Conservation (phyloP, 2,113 vertebrate species). For the Laticauda colubrina region DNA sequence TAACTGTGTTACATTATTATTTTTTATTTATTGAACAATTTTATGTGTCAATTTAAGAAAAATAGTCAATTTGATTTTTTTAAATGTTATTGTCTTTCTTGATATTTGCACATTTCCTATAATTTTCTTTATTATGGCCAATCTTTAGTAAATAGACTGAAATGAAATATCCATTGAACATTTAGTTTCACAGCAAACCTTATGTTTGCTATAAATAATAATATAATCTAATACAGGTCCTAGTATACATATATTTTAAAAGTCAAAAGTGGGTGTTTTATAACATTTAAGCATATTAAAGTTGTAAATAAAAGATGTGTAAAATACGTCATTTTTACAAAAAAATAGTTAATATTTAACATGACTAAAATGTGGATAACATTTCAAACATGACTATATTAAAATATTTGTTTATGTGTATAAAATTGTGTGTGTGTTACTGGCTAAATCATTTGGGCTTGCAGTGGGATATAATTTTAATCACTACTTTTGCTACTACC, state of each 20-base stretch:
- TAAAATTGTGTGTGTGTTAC: slow-evolving; percentile 56
- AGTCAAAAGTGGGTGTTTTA: slow-evolving; percentile 85
- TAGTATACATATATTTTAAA: slow-evolving; percentile 80
- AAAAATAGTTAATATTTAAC: slow-evolving; percentile 80
- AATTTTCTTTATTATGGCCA: slow-evolving; percentile 59
- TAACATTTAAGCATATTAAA: slow-evolving; percentile 93
- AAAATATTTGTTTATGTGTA: slow-evolving; percentile 83
- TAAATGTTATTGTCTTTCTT: slow-evolving; percentile 57
- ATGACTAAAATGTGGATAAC: slow-evolving; percentile 86
- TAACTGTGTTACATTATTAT: slow-evolving; percentile 32
- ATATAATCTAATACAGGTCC: slow-evolving; percentile 77
- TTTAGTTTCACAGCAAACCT: slow-evolving; percentile 72
- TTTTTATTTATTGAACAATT: slow-evolving; percentile 78
- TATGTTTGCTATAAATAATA: slow-evolving; percentile 68
- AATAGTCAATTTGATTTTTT: slow-evolving; percentile 54
- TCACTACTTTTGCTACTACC: not conserved
- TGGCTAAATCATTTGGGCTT: not conserved
- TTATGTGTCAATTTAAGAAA: slow-evolving; percentile 46
- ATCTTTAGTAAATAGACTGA: slow-evolving; percentile 74
- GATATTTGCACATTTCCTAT: slow-evolving; percentile 71
- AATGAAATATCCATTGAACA: slow-evolving; percentile 67
- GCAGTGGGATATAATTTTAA: not conserved
- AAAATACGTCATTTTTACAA: slow-evolving; percentile 93
- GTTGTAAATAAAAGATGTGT: slow-evolving; percentile 99
- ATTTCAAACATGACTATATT: slow-evolving; percentile 74